Percentiles rank a stretch among this genome's conserved stretches.
These are phyloP conservation scores for Tolmerus cingulatus DNA, from an alignment of 2,888 invertebrate species.

Conservation along the genomic window DNA sequence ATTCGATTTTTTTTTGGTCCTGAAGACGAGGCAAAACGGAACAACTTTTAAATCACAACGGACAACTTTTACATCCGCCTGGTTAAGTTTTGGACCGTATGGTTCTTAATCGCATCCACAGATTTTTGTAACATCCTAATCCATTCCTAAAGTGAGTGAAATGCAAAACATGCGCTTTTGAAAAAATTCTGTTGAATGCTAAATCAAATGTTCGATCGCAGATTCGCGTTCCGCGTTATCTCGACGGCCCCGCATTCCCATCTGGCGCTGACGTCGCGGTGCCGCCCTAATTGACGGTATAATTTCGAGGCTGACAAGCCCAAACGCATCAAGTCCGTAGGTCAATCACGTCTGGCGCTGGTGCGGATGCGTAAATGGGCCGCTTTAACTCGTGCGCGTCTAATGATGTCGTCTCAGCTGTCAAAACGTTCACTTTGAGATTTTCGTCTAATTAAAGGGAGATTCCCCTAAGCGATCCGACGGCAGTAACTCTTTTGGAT, in stretches of 20 bases:
- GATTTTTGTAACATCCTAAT: too few relatives aligned
- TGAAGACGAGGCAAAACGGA: too few relatives aligned
- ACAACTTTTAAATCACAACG: too few relatives aligned
- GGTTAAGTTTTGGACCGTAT: too few relatives aligned
- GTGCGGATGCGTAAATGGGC: neutral
- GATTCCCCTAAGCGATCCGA: neutral
- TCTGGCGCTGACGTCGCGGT: neutral
- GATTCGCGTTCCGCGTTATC: neutral
- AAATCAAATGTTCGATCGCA: neutral
- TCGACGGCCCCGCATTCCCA: neutral
- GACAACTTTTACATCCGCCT: too few relatives aligned
- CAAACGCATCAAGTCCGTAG: neutral
- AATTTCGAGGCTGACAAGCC: neutral
- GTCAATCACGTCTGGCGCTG: neutral
- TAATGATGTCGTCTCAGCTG: conserved; percentile 29
- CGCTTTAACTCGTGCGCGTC: conserved; percentile 28
- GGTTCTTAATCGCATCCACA: too few relatives aligned
- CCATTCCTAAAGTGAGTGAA: too few relatives aligned
- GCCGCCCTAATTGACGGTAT: neutral
- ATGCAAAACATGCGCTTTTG: too few relatives aligned
- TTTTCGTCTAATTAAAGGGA: conserved; percentile 31
- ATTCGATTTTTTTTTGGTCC: too few relatives aligned
- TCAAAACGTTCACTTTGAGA: conserved; percentile 21
- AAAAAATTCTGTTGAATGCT: neutral
- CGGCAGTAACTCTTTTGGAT: conserved; percentile 20